Evolutionary conservation across 2,113 vertebrate genomes (phyloP), one percentile per base, ranked within the genome.

Genomic region (Cygnus buccinator): DNA sequence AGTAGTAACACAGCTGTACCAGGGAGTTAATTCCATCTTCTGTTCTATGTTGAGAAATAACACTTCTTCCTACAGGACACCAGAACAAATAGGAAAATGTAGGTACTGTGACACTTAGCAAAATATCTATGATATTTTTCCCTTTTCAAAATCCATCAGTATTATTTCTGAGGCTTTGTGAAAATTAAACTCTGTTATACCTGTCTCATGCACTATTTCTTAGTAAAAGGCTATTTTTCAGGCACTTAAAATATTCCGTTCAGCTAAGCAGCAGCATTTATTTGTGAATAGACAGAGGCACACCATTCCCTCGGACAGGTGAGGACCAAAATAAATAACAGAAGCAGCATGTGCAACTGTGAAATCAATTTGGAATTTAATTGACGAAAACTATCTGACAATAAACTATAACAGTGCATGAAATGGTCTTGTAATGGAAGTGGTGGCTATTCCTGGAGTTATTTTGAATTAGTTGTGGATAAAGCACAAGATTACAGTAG

Each of bases 291-390:
- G 81, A 66, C 4, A 2, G 66, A 89, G 59, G 28, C 70, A 87
- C 29, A 77, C 76, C 20, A 0, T 92, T 95, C 41, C 71, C 84
- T 82, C 8, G 11, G 95, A 89, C 94, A 97, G 95, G 95, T 97
- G 77, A 96, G 87, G 87, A 78, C 44, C 62, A 87, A 96, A 96
- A 93, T 89, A 96, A 95, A 95, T 95, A 95, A 89, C 62, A 91
- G 62, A 91, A 94, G 67, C 94, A 92, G 92, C 31, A 0, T 93
- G 86, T 66, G 81, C 96, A 92, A 91, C 96, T 95, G 95, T 94
- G 95, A 96, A 97, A 93, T 97, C 96, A 96, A 96, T 95, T 97
- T 96, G 73, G 92, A 96, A 94, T 92, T 96, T 96, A 95, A 96
- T 97, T 97, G 94, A 94, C 93, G 84, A 96, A 93, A 96, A 94